phyloP scores from a whole-genome alignment of 2,113 vertebrate genomes.

The Heliornis fulica region DNA sequence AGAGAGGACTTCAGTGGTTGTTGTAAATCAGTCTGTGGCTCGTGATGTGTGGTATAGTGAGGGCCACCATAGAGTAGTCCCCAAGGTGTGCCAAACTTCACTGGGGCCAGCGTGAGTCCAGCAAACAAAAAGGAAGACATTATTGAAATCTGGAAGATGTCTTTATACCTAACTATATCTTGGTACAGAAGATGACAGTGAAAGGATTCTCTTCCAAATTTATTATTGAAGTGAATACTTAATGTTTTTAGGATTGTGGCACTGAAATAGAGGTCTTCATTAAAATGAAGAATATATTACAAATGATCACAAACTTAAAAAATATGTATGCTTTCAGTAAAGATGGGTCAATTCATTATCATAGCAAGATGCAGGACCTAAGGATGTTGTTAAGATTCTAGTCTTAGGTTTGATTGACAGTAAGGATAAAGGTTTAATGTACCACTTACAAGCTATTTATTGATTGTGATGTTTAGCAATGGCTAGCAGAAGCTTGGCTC shows the following conservation, averaged over 20 bases:
- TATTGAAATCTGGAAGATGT: not conserved
- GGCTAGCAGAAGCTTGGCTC: not conserved
- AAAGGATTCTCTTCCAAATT: not conserved
- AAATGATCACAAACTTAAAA: not conserved
- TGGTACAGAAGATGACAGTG: not conserved
- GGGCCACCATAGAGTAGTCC: fast-evolving
- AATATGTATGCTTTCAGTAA: not conserved
- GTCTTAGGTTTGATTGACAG: not conserved
- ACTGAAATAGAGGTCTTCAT: not conserved
- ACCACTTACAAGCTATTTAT: not conserved
- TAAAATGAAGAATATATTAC: not conserved
- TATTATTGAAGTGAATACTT: not conserved
- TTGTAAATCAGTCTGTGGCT: not conserved
- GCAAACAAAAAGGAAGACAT: not conserved
- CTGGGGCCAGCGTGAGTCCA: fast-evolving
- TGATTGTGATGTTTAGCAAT: not conserved
- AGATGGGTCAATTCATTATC: not conserved
- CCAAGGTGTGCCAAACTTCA: too few species aligned
- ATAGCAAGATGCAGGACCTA: not conserved
- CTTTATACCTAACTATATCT: not conserved
- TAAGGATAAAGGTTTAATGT: not conserved
- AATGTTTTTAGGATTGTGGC: not conserved
- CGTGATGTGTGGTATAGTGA: fast-evolving
- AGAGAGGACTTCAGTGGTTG: not conserved
- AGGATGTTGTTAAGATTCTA: not conserved